Evolutionary conservation across 1,140 invertebrate genomes (phyloP).

Genomic region (Lineus longissimus): DNA sequence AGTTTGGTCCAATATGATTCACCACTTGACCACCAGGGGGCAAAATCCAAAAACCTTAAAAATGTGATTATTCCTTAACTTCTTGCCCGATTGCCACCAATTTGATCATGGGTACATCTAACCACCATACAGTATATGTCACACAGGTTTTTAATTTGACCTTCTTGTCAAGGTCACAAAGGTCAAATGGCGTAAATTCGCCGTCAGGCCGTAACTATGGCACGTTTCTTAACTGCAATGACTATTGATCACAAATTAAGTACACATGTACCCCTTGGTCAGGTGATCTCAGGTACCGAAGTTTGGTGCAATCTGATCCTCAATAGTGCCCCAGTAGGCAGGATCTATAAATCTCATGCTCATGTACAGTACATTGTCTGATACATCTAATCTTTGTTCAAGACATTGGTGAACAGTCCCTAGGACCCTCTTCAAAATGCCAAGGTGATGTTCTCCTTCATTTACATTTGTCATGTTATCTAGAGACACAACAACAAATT

Average conservation of each 20-base stretch:
- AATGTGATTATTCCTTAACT: too few species aligned
- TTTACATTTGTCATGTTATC: background rate
- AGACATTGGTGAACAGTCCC: background rate
- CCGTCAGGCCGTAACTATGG: too few species aligned
- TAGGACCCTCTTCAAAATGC: background rate
- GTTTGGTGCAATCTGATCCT: background rate
- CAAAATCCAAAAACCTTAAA: too few species aligned
- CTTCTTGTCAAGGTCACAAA: too few species aligned
- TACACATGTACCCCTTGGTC: background rate
- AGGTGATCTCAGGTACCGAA: background rate
- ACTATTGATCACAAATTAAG: background rate
- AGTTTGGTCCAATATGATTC: too few species aligned
- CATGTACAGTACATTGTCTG: background rate
- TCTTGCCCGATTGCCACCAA: too few species aligned
- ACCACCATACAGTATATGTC: too few species aligned
- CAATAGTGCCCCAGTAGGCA: background rate
- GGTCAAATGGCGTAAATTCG: too few species aligned
- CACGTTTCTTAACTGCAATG: background rate
- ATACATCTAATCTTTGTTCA: background rate
- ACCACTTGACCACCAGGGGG: too few species aligned
- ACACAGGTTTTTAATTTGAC: too few species aligned
- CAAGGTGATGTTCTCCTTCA: background rate
- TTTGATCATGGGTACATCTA: too few species aligned
- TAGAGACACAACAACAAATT: background rate
- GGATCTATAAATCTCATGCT: slow-evolving; percentile 1